These are phyloP conservation scores for Fulica atra DNA, from an alignment of 2,113 vertebrate genomes.

Conservation along the genomic window DNA sequence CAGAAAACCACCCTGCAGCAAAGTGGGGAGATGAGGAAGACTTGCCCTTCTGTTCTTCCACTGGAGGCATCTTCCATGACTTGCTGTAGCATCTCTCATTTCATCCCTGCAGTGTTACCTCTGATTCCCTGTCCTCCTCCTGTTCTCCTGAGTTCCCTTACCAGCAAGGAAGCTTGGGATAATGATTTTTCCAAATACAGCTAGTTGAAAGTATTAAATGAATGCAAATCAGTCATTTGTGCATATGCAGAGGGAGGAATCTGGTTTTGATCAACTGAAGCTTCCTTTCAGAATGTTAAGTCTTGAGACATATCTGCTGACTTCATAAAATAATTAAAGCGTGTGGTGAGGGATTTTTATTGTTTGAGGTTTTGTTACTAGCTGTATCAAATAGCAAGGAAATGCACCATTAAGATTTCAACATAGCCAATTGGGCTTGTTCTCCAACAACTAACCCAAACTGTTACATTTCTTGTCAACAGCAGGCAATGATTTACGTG, in stretches of 20 bases:
- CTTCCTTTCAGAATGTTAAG: background rate
- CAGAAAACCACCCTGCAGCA: background rate
- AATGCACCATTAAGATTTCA: slow-evolving; percentile 13
- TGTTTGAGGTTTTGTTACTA: background rate
- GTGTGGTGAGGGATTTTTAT: background rate
- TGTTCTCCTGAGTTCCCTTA: background rate
- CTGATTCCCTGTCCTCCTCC: background rate
- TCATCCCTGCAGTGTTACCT: background rate
- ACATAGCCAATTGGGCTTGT: background rate
- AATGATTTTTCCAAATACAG: background rate
- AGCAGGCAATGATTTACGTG: background rate
- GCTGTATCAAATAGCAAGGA: background rate
- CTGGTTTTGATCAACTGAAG: background rate
- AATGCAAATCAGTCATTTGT: background rate
- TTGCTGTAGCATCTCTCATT: background rate
- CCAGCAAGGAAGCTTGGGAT: background rate
- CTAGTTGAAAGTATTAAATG: background rate
- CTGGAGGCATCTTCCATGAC: background rate
- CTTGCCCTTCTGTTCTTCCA: background rate
- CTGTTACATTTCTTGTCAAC: background rate
- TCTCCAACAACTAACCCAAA: background rate
- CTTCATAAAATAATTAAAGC: background rate
- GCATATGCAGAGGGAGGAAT: background rate
- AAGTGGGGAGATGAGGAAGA: background rate
- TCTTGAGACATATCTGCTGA: background rate